Percentiles rank a stretch among this genome's conserved stretches.
phyloP scores from a whole-genome alignment of 2,888 invertebrate genomes.

The Galeruca laticollis region DNA sequence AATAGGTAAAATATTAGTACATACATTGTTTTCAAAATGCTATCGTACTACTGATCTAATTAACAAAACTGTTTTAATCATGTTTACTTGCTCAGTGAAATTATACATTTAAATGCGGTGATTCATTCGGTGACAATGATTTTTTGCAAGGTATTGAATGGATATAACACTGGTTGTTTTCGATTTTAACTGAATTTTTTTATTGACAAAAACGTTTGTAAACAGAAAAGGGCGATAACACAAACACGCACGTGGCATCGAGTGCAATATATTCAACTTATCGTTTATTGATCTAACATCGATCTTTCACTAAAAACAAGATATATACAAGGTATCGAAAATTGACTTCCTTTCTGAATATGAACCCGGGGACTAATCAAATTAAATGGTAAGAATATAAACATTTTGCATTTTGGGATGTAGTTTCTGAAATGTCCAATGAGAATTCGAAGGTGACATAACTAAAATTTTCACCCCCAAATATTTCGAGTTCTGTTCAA shows the following conservation, averaged over 20 bases:
- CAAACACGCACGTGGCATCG: not conserved
- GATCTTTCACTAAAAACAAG: not conserved
- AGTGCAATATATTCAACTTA: not conserved
- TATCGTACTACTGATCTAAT: slow-evolving; percentile 1
- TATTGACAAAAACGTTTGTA: not conserved
- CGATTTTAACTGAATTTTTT: not conserved
- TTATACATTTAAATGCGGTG: slow-evolving; percentile 12
- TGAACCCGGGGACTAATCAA: too few species aligned
- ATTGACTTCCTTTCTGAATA: too few species aligned
- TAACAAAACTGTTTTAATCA: not conserved
- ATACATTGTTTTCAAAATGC: too few species aligned
- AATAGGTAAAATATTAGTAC: too few species aligned
- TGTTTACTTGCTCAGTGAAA: not conserved
- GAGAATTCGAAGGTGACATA: too few species aligned
- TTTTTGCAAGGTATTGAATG: not conserved
- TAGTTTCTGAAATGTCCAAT: too few species aligned
- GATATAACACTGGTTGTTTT: not conserved
- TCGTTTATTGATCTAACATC: not conserved
- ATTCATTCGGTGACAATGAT: slow-evolving; percentile 12
- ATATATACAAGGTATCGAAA: not conserved
- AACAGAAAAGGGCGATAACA: not conserved
- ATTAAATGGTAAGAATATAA: too few species aligned
- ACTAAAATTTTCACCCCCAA: too few species aligned
- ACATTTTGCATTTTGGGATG: too few species aligned
- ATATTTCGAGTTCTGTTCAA: too few species aligned